Percentiles rank a stretch among this genome's conserved stretches.
phyloP scores from a whole-genome alignment of 2,797 vertebrate genomes.

The Sebastes hubbsi region DNA sequence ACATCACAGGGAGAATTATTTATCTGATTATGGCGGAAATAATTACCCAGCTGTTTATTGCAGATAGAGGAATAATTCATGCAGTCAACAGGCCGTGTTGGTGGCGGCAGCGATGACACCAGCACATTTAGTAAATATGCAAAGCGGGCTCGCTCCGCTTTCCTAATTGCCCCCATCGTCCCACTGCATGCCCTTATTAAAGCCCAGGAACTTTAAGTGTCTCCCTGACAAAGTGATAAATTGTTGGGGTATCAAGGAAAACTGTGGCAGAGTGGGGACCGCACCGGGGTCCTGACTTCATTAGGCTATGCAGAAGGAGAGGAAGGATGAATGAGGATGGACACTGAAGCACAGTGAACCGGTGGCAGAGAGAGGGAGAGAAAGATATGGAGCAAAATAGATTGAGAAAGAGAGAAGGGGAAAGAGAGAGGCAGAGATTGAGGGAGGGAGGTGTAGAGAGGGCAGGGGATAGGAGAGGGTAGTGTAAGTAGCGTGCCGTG shows the following conservation, averaged over 20 bases:
- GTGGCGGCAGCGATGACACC: slow-evolving; percentile 88
- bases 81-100: slow-evolving; percentile 97
- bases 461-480: slow-evolving; percentile 33
- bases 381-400: slow-evolving; percentile 40
- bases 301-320: slow-evolving; percentile 94
- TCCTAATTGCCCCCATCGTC: slow-evolving; percentile 95
- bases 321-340: slow-evolving; percentile 92
- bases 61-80: slow-evolving; percentile 99
- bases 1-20: slow-evolving; percentile 91
- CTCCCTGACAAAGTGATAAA: slow-evolving; percentile 99
- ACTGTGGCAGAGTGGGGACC: slow-evolving; percentile 87
- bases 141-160: slow-evolving; percentile 88
- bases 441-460: slow-evolving; percentile 30
- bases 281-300: slow-evolving; percentile 92
- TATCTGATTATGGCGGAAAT: slow-evolving; percentile 99
- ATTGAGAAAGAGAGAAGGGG: slow-evolving; percentile 37
- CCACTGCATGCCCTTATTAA: slow-evolving; percentile 98
- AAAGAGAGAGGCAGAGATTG: slow-evolving; percentile 27
- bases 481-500: slow-evolving; percentile 37
- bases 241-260: slow-evolving; percentile 94
- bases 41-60: slow-evolving; percentile 99
- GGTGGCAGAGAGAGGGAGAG: slow-evolving; percentile 25
- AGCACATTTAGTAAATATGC: slow-evolving; percentile 98
- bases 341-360: slow-evolving; percentile 86
- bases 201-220: slow-evolving; percentile 97